phyloP scores from a whole-genome alignment of 2,113 vertebrate genomes.

The Heloderma charlesbogerti region DNA sequence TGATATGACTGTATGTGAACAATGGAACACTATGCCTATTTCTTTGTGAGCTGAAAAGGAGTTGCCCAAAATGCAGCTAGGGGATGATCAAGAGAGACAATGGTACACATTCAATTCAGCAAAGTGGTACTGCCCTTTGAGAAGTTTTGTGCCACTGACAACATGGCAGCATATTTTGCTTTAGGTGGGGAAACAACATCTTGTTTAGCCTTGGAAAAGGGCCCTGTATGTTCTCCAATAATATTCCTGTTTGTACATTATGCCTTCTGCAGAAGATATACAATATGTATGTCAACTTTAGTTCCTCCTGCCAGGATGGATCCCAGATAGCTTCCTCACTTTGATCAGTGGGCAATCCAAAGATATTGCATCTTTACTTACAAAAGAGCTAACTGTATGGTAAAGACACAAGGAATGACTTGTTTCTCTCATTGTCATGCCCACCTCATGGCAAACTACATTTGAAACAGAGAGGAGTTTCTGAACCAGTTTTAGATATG shows the following conservation, averaged over 20 bases:
- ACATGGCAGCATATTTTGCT: background rate
- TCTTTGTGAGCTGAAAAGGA: background rate
- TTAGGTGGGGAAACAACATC: background rate
- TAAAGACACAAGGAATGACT: background rate
- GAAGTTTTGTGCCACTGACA: background rate
- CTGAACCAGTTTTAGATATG: background rate
- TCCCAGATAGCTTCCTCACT: background rate
- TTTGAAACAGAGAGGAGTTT: background rate
- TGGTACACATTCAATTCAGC: background rate
- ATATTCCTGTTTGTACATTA: background rate
- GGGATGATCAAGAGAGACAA: background rate
- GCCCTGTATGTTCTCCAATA: background rate
- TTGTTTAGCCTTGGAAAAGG: background rate
- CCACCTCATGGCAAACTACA: background rate
- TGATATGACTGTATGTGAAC: background rate
- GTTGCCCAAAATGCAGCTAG: background rate
- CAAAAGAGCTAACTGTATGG: background rate
- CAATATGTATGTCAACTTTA: background rate
- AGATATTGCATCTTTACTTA: background rate
- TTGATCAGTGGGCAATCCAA: background rate
- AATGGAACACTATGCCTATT: background rate
- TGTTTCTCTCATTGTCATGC: background rate
- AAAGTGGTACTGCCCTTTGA: background rate
- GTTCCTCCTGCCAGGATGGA: background rate
- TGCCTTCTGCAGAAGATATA: background rate